Conservation (phyloP, 92 coral and sea anemone species). For the Ricordea florida region DNA sequence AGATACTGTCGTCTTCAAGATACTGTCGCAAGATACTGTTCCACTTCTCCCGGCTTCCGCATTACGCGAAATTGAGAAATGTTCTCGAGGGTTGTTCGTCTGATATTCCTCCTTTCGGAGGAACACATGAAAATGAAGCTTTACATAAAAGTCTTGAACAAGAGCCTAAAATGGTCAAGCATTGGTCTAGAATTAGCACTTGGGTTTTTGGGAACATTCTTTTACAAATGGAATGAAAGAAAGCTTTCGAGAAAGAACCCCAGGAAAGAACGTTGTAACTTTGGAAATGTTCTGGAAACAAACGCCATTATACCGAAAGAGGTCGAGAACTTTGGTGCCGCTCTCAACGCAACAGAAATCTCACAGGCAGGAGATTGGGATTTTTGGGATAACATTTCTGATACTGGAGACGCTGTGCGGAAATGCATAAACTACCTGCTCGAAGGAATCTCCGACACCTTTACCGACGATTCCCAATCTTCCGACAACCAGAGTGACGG, state of each 20-base stretch:
- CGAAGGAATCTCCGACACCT: conserved; percentile 16
- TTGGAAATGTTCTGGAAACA: conserved; percentile 26
- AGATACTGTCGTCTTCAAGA: no score
- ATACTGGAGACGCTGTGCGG: conserved; percentile 33
- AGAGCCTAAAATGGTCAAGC: conserved; percentile 17
- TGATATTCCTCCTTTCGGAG: conserved; percentile 30
- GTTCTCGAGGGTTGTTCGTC: conserved; percentile 28
- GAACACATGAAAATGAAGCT: conserved; percentile 54
- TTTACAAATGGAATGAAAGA: conserved; percentile 57
- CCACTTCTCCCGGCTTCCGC: conserved; percentile 16
- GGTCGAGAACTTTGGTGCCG: conserved; percentile 37
- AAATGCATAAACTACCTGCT: conserved; percentile 27
- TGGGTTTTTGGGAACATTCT: conserved; percentile 41
- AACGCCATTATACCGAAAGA: conserved; percentile 3
- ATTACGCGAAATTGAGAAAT: conserved; percentile 12
- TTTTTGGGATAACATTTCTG: conserved; percentile 33
- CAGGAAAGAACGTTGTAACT: conserved; percentile 9
- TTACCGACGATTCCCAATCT: not conserved
- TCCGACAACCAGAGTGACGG: conserved; percentile 27
- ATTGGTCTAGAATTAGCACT: conserved; percentile 52
- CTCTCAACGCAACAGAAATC: conserved; percentile 12
- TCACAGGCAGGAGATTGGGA: conserved; percentile 38
- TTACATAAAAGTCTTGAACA: conserved; percentile 41
- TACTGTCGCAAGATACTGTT: conserved; percentile 5
- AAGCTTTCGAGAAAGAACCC: conserved; percentile 11